Evolutionary conservation across 2,797 vertebrate species (phyloP).

Genomic region (Epinephelus awoara): DNA sequence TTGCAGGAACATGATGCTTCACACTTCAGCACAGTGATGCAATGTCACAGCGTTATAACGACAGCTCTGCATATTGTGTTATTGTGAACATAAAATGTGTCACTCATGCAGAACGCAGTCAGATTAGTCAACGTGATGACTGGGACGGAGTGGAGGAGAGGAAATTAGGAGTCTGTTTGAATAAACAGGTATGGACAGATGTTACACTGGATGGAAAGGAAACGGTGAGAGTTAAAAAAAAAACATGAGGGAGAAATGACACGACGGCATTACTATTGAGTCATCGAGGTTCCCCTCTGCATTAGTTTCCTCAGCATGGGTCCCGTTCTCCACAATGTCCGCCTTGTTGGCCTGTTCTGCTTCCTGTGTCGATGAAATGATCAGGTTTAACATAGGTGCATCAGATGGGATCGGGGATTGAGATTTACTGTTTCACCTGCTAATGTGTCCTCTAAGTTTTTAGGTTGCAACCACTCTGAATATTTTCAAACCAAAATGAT

Average conservation of each 20-base stretch:
- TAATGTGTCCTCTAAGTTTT: background rate
- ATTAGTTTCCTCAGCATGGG: constrained; percentile 67
- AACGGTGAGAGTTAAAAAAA: constrained; percentile 56
- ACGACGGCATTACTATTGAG: constrained; percentile 78
- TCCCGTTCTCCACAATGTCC: constrained; percentile 83
- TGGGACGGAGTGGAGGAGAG: constrained; percentile 3
- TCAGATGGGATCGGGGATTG: background rate
- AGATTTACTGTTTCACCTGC: background rate
- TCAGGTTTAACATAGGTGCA: constrained; percentile 46
- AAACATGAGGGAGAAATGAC: constrained; percentile 32
- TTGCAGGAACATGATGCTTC: background rate
- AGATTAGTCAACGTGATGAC: constrained; percentile 47
- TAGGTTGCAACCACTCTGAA: background rate
- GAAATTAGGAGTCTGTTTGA: constrained; percentile 39
- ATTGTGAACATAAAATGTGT: constrained; percentile 27
- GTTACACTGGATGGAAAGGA: constrained; percentile 31
- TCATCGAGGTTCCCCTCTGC: constrained; percentile 68
- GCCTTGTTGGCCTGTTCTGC: constrained; percentile 70
- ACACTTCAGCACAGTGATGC: constrained; percentile 15
- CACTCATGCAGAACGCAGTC: constrained; percentile 56
- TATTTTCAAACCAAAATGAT: background rate
- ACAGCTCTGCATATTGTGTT: constrained; percentile 18
- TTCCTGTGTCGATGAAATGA: constrained; percentile 81
- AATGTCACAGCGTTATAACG: constrained; percentile 12
- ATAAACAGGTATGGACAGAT: constrained; percentile 14